A percentile compares a stretch with the other conserved stretches of the same genome.
These are phyloP conservation scores for Symphodus melops DNA, from an alignment of 2,113 vertebrate species.

Conservation along the genomic window DNA sequence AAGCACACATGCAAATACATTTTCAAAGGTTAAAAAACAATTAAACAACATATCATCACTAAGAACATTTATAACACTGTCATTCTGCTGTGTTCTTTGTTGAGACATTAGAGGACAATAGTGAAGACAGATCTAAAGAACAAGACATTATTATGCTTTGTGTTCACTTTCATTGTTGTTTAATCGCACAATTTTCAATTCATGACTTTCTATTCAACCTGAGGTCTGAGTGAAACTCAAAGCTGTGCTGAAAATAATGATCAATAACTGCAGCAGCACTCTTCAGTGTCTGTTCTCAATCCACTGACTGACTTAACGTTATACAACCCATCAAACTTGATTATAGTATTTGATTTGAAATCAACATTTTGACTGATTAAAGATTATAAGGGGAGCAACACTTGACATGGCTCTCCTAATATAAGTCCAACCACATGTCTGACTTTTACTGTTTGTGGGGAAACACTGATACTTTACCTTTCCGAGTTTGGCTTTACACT, in stretches of 20 bases:
- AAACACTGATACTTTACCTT: conserved; percentile 78
- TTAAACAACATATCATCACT: no score
- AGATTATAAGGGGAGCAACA: no score
- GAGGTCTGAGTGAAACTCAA: no score
- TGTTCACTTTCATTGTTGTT: no score
- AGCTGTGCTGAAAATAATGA: no score
- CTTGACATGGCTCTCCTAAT: background rate
- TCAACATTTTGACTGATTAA: background rate
- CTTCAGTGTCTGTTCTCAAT: no score
- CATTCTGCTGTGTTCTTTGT: no score
- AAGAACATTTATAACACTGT: no score
- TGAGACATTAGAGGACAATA: background rate
- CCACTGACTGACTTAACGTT: no score
- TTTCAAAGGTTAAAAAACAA: background rate
- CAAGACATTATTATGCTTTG: background rate
- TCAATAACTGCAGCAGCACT: no score
- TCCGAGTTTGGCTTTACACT: conserved; percentile 87
- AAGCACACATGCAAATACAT: background rate
- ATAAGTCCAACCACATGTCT: conserved; percentile 20
- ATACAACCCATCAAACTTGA: background rate
- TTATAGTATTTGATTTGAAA: background rate
- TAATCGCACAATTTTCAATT: no score
- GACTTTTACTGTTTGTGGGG: background rate
- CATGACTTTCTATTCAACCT: no score
- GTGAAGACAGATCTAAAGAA: background rate